Percentiles rank a stretch among this genome's conserved stretches.
Conservation (phyloP, 2,113 vertebrate genomes). For the Xenopus laevis region DNA sequence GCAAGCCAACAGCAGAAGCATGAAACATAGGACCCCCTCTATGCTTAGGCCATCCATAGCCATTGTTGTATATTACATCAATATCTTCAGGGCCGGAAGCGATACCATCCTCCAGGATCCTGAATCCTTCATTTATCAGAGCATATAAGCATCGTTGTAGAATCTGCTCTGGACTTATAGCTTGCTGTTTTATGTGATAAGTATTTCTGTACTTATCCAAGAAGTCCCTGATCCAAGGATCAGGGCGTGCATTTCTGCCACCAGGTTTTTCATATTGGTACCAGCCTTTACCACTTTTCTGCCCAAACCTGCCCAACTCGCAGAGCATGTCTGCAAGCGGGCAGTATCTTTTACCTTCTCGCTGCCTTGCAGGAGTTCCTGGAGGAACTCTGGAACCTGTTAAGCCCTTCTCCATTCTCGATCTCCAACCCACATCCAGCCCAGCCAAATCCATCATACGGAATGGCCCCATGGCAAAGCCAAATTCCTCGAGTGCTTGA, state of each 20-base stretch:
- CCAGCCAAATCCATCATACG: constrained; percentile 80
- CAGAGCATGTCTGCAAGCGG: constrained; percentile 84
- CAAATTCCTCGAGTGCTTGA: constrained; percentile 78
- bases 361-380: constrained; percentile 58
- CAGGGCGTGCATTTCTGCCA: constrained; percentile 64
- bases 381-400: constrained; percentile 51
- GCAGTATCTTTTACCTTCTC: constrained; percentile 70
- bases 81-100: constrained; percentile 79
- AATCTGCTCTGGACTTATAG: constrained; percentile 75
- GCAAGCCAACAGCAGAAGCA: constrained; percentile 73
- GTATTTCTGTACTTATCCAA: constrained; percentile 71
- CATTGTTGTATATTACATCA: constrained; percentile 83
- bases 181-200: constrained; percentile 62
- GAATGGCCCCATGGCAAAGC: constrained; percentile 84
- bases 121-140: constrained; percentile 85
- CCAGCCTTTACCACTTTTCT: constrained; percentile 84
- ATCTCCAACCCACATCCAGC: constrained; percentile 75
- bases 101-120: constrained; percentile 80
- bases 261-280: constrained; percentile 78
- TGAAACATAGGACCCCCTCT: constrained; percentile 90
- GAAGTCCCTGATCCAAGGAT: constrained; percentile 75
- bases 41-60: constrained; percentile 84
- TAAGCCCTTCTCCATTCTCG: constrained; percentile 69
- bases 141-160: constrained; percentile 80
- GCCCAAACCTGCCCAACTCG: constrained; percentile 78